A percentile compares a stretch with the other conserved stretches of the same genome.
These are phyloP conservation scores for Corythaixoides concolor DNA, from an alignment of 2,113 vertebrate species.

Conservation along the genomic window DNA sequence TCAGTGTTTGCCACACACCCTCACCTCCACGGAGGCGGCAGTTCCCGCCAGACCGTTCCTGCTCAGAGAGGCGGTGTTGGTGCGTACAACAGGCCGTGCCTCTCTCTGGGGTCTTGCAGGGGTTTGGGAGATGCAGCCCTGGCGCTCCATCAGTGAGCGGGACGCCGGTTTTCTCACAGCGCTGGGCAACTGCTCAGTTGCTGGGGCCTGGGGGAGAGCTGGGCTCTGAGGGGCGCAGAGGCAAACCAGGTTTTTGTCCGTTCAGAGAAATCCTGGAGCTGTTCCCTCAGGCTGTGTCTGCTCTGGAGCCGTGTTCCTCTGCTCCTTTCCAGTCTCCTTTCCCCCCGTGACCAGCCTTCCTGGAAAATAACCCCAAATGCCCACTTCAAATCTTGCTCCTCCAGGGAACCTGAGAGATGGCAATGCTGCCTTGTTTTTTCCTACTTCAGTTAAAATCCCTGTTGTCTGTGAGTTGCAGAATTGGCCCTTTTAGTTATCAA, in stretches of 20 bases:
- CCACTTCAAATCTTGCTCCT: fast-evolving
- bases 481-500: no score
- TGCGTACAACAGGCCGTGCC: fast-evolving
- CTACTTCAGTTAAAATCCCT: background rate
- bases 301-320: no score
- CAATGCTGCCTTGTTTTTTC: background rate
- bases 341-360: background rate
- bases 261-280: no score
- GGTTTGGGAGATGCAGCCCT: fast-evolving
- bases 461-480: background rate
- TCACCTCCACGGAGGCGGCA: fast-evolving
- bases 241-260: no score
- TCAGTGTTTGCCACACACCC: fast-evolving
- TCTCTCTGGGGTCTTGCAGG: fast-evolving
- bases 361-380: background rate
- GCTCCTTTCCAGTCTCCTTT: background rate
- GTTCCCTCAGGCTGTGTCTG: fast-evolving
- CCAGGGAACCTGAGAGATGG: background rate
- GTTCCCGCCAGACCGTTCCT: fast-evolving
- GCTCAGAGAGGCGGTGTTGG: fast-evolving
- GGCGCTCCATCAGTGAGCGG: fast-evolving
- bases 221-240: background rate
- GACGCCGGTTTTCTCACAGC: background rate
- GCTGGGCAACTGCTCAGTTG: background rate
- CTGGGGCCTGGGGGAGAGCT: background rate